Base-by-base conservation (phyloP, 2,797 vertebrate genomes). In the Chelonia mydas region DNA sequence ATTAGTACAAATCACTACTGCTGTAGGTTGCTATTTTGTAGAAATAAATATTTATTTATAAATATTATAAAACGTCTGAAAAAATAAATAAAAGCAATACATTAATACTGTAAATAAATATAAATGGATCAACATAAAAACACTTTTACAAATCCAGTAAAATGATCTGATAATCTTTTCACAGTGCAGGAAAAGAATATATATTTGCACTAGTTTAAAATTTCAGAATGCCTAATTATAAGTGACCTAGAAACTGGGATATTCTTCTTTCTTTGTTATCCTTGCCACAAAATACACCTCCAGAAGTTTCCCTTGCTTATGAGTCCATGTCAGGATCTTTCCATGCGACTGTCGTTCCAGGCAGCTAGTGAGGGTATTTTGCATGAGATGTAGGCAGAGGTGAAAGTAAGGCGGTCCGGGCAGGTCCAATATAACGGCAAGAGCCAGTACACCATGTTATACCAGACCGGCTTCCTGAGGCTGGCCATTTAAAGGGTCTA, bases 311-410 rank as follows among this genome's bases (percentile, higher is more conserved):
- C 45, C 2, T n/a, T 28, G 37, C 15, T 37, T 16, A 12, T 45
- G 23, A 17, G 12, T 19, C 55, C 23, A 41, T 82, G 21, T 7
- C 11, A 4, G 21, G 8, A 25, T 55, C n/a, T 5, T 47, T 87
- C 1, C 1, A 93, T 11, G 7, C 61, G 17, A 47, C 41, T 79
- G 3, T 89, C 3, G 41, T 96, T 83, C 97, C 96, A 96, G n/a
- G 80, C 85, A 10, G 86, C 53, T 54, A 23, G 82, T 53, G 95
- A 87, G n/a, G n/a, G n/a, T n/a, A n/a, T n/a, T n/a, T n/a, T n/a
- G n/a, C n/a, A n/a, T n/a, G n/a, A n/a, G n/a, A n/a, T n/a, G n/a
- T n/a, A n/a, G n/a, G n/a, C n/a, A n/a, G n/a, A n/a, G n/a, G n/a
- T n/a, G n/a, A n/a, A n/a, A n/a, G n/a, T n/a, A n/a, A n/a, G n/a